Conservation (phyloP, 2,113 vertebrate genomes). For the Neodontobutis hainanensis region DNA sequence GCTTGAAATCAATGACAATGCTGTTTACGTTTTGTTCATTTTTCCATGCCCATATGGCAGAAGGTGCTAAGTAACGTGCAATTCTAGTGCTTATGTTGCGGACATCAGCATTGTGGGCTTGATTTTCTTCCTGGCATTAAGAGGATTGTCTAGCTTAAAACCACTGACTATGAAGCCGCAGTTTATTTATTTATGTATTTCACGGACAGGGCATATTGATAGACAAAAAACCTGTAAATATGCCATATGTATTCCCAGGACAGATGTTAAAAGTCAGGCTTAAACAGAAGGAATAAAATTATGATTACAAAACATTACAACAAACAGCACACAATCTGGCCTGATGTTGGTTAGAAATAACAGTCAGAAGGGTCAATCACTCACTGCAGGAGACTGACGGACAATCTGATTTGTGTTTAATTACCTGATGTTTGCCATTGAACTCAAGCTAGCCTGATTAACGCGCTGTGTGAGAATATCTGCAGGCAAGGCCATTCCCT, state of each 20-base stretch:
- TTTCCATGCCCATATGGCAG: background rate
- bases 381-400: conserved; percentile 15
- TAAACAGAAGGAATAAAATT: no score
- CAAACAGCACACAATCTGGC: background rate
- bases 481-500: conserved; percentile 25
- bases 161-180: conserved; percentile 48
- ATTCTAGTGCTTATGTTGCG: conserved; percentile 10
- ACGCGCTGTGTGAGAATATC: conserved; percentile 31
- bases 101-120: conserved; percentile 44
- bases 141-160: conserved; percentile 64
- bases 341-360: conserved; percentile 39
- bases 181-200: background rate
- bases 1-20: no score
- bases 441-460: conserved; percentile 6
- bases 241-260: no score
- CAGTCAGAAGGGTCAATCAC: conserved; percentile 18
- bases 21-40: background rate
- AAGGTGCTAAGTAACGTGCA: background rate
- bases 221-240: no score
- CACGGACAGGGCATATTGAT: no score
- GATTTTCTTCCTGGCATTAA: conserved; percentile 50
- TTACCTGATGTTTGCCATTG: conserved; percentile 33
- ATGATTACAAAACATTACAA: no score
- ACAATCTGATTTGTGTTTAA: conserved; percentile 35
- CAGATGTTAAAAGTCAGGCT: no score